Percentiles rank a stretch among this genome's conserved stretches.
phyloP scores from a whole-genome alignment of 2,888 invertebrate genomes.

The Sepioteuthis lessoniana region DNA sequence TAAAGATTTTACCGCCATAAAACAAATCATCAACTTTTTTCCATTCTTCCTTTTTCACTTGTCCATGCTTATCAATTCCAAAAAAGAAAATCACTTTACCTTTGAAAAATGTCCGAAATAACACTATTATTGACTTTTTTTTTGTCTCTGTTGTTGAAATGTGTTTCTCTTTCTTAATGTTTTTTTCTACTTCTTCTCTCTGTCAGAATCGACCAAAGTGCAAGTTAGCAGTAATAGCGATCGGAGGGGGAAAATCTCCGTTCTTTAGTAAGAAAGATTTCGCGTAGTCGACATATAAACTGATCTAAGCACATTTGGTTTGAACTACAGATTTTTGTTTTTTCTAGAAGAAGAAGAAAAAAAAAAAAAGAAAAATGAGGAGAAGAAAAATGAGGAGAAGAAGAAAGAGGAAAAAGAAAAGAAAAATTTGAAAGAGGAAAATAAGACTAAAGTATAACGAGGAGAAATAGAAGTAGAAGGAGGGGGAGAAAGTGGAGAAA shows the following conservation, averaged over 20 bases:
- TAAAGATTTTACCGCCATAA: too few relatives aligned
- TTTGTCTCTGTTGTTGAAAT: background rate
- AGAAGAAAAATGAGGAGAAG: too few relatives aligned
- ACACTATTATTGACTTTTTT: background rate
- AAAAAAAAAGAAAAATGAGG: too few relatives aligned
- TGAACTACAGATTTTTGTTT: background rate
- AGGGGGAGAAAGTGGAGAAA: too few relatives aligned
- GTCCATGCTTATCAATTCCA: background rate
- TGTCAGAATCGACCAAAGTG: background rate
- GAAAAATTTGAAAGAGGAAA: too few relatives aligned
- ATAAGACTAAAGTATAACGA: too few relatives aligned
- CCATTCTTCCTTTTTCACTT: background rate
- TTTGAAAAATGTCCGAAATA: background rate
- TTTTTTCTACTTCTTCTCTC: background rate
- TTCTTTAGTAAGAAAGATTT: background rate
- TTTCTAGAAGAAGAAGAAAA: too few relatives aligned
- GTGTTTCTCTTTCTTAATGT: background rate
- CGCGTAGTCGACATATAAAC: background rate
- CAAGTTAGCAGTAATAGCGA: background rate
- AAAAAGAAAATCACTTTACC: background rate
- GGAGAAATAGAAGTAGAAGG: too few relatives aligned
- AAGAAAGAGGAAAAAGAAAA: too few relatives aligned
- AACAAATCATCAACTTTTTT: too few relatives aligned
- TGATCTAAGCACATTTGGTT: background rate
- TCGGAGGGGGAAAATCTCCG: background rate